A percentile compares a stretch with the other conserved stretches of the same genome.
Evolutionary conservation across 2,113 vertebrate genomes (phyloP).

Genomic region (Dunckerocampus dactyliophorus): DNA sequence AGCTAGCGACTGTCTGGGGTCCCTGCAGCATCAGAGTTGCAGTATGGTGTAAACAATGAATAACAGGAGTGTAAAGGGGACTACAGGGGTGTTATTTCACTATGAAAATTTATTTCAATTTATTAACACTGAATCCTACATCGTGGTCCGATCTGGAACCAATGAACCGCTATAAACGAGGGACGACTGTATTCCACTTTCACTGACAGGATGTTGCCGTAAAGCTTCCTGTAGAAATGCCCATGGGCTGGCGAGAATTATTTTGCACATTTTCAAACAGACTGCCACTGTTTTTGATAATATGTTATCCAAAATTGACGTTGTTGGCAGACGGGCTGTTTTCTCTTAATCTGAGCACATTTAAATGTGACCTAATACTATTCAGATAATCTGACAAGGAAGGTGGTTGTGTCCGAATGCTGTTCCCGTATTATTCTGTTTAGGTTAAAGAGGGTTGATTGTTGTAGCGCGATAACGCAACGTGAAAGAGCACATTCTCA

Average conservation of each 20-base stretch:
- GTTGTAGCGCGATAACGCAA: background rate
- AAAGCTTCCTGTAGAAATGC: background rate
- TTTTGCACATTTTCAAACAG: constrained; percentile 38
- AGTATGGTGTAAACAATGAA: too few species aligned
- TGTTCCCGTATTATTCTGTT: background rate
- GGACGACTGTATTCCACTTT: too few species aligned
- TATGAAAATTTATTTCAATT: too few species aligned
- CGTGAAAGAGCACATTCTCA: background rate
- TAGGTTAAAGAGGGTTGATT: background rate
- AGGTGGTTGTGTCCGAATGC: background rate
- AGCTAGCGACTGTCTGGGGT: too few species aligned
- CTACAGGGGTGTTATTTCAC: too few species aligned
- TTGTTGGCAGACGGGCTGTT: background rate
- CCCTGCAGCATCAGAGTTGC: too few species aligned
- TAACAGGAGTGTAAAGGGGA: too few species aligned
- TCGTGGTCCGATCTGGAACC: too few species aligned
- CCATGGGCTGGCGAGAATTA: background rate
- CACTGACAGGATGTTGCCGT: background rate
- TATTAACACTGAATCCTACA: too few species aligned
- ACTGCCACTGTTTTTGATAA: constrained; percentile 21
- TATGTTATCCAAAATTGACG: background rate
- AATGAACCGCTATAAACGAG: too few species aligned
- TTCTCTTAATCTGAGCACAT: background rate
- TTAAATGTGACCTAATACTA: background rate
- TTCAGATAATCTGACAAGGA: constrained; percentile 3